Evolutionary conservation across 2,888 invertebrate genomes (phyloP), one percentile per base, ranked within the genome.

Genomic region (Xanthia togata): DNA sequence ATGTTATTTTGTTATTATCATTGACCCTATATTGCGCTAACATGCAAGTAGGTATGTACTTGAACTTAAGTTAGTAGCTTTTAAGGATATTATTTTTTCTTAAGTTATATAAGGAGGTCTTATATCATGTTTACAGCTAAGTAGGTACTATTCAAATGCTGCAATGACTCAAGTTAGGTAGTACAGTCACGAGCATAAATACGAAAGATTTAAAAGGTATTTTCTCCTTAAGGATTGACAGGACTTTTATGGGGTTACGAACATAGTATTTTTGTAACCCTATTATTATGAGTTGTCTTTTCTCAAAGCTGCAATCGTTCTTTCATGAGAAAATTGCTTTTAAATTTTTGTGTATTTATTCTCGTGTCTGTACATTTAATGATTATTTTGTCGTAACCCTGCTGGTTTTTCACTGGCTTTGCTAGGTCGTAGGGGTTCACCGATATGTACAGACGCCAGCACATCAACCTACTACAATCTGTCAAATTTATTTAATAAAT

Each of bases 1-100:
- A 35, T 63, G 38, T 23, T 20, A n/a, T 65, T 31, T 65, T 55
- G 35, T 26, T 63, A 50, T 78, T 79, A 50, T 79, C 59, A 59
- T 79, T 50, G 12, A 12, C 2, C 8, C 20, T 53, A 17, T 38
- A 23, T 26, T 26, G 38, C 35, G 35, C 55, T 67, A n/a, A 31
- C 35, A 64, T 78, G 26, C 47, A 31, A 26, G 8, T n/a, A 41
- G 6, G 20, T 17, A 41, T 3, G 17, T 9, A 67, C 17, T 12
- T 65, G 20, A 5, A 47, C 3, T 78, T 44, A 47, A 23, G 41
- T 31, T 26, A 41, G 11, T 26, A 41, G 41, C 41, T 3, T 12
- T 35, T 23, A 38, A 35, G 5, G 1, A 53, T 53, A n/a, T 41
- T 23, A 20, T 8, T 14, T 53, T 60, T 26, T 17, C 1, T 76